These are phyloP conservation scores for Drosophila mayaguana DNA, from an alignment of 2,888 invertebrate genomes.

Conservation along the genomic window DNA sequence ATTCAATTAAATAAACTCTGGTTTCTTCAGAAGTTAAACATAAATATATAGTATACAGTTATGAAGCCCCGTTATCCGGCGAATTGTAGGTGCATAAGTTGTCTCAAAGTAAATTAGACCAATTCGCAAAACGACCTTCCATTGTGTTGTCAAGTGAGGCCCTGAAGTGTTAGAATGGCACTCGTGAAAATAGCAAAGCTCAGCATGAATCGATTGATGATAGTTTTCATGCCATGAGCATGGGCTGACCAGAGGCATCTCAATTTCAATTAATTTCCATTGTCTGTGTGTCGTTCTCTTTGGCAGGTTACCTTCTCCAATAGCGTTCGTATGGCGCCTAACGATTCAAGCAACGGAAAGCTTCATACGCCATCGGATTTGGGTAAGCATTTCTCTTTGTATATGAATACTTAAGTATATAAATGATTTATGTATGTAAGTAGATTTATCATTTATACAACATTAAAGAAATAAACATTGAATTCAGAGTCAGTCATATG, in stretches of 20 bases:
- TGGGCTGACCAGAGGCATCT: constrained; percentile 9
- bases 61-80: neutral
- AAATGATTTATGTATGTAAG: neutral
- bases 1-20: neutral
- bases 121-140: constrained; percentile 35
- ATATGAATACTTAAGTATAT: neutral
- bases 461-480: constrained; percentile 23
- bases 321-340: constrained; percentile 84
- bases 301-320: constrained; percentile 89
- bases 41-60: neutral
- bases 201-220: constrained; percentile 57
- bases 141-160: constrained; percentile 39
- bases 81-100: constrained; percentile 1
- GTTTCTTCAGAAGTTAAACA: neutral
- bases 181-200: constrained; percentile 52
- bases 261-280: constrained; percentile 14
- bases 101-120: constrained; percentile 20
- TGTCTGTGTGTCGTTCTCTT: constrained; percentile 24
- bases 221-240: constrained; percentile 7
- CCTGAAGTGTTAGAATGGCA: constrained; percentile 24
- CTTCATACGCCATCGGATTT: constrained; percentile 76
- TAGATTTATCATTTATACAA: neutral
- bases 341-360: constrained; percentile 84
- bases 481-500: constrained; percentile 31
- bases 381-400: constrained; percentile 61